Evolutionary conservation across 1,140 invertebrate genomes (phyloP), one percentile per base, ranked within the genome.

Genomic region (Cotesia vestalis): DNA sequence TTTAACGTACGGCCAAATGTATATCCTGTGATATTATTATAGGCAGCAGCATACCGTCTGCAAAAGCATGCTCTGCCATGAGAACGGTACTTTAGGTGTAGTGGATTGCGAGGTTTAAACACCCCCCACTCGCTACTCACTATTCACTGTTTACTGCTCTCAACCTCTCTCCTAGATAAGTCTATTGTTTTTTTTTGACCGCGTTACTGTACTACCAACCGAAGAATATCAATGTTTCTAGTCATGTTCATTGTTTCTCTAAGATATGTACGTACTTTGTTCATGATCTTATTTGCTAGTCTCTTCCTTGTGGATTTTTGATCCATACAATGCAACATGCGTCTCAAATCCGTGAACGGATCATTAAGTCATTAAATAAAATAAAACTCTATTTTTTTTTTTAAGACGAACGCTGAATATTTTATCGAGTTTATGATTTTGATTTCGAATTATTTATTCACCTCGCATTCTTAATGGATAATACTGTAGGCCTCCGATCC

Each of bases 1-100:
- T 34, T 46, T 46, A 64, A 64, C 38, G 62, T 64, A 64, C 36
- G 36, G 38, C 62, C 35, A 64, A 64, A 64, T 64, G 62, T 64
- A 64, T 64, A 34, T 36, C 62, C 40, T 46, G 40, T 46, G 40
- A 64, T 34, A 36, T 38, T 64, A 36, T 64, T 64, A 64, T 46
- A 64, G 62, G 62, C 62, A 64, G n/a, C n/a, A n/a, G 40, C 40
- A 46, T 46, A 46, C 40, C 40, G 2, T 46, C 40, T 46, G 40
- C 27, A 46, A 46, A 46, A 46, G 38, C 38, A 40, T 40, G 38
- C 38, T 9, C 5, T 63, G 38, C 62, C 62, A 64, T 64, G 62
- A 40, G 62, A 64, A 64, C 35, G 38, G 62, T 64, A 64, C 62
- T 64, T 64, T 64, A 64, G 34, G 12, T 57, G 53, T 20, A 57